A percentile compares a stretch with the other conserved stretches of the same genome.
Evolutionary conservation across 2,888 invertebrate species (phyloP).

Genomic region (Polyploca ridens): DNA sequence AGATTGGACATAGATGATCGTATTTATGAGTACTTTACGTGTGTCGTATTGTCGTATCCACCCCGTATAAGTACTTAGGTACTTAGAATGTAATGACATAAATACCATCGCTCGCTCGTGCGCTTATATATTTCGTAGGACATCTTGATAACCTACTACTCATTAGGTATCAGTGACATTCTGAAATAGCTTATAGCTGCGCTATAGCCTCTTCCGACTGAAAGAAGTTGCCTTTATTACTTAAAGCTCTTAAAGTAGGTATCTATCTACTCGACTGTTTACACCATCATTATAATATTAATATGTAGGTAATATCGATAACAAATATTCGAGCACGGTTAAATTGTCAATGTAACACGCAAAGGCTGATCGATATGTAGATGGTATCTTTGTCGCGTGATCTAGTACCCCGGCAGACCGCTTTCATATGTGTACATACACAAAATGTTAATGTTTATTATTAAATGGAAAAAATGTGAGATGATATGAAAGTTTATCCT

Average conservation of each 20-base stretch:
- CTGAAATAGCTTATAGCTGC: too few species aligned
- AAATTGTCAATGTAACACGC: conserved; percentile 43
- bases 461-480: conserved; percentile 36
- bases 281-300: neutral
- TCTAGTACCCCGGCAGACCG: conserved; percentile 39
- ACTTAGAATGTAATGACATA: too few species aligned
- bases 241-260: neutral
- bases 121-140: too few species aligned
- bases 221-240: neutral
- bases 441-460: conserved; percentile 16
- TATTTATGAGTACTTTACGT: too few species aligned
- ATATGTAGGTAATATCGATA: neutral
- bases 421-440: conserved; percentile 19
- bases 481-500: conserved; percentile 69
- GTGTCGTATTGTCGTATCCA: too few species aligned
- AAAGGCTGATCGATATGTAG: conserved; percentile 58
- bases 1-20: too few species aligned
- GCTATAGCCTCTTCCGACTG: too few species aligned
- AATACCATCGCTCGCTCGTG: too few species aligned
- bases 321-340: conserved; percentile 11
- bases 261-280: neutral
- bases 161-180: too few species aligned
- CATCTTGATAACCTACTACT: too few species aligned
- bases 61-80: too few species aligned
- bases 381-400: conserved; percentile 61